Percentiles rank a stretch among this genome's conserved stretches.
Evolutionary conservation across 2,797 vertebrate species (phyloP).

Genomic region (Leptoclinus maculatus): DNA sequence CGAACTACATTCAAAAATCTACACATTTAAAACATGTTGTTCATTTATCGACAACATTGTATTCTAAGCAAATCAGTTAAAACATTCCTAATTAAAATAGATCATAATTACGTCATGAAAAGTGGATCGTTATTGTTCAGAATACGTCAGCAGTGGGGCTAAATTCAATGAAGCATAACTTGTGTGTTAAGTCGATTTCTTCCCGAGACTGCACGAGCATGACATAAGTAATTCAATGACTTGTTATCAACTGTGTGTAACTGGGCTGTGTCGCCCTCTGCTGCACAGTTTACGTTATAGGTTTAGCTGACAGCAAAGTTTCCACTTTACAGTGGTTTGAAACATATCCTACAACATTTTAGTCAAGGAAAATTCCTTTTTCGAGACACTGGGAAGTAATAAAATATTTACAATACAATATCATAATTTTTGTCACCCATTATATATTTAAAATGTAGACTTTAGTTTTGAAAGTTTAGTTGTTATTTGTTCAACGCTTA

Average conservation of each 20-base stretch:
- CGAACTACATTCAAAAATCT: not conserved
- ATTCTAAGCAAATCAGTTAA: not conserved
- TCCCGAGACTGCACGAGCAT: not conserved
- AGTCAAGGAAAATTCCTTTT: not conserved
- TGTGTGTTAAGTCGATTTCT: not conserved
- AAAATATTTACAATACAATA: too few species aligned
- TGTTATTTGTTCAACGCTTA: not conserved
- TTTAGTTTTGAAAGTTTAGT: not conserved
- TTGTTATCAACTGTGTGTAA: not conserved
- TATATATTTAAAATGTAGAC: not conserved
- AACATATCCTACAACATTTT: not conserved
- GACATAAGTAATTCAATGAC: not conserved
- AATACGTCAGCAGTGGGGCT: not conserved
- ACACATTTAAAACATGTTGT: not conserved
- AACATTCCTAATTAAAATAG: not conserved
- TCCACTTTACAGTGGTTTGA: not conserved
- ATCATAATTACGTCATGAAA: not conserved
- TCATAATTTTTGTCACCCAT: not conserved
- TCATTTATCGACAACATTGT: not conserved
- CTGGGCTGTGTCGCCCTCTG: slow-evolving; percentile 18
- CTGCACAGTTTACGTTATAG: not conserved
- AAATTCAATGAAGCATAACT: slow-evolving; percentile 3
- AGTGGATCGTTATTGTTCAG: not conserved
- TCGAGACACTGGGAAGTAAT: too few species aligned
- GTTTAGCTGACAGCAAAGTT: not conserved